Evolutionary conservation across 2,888 invertebrate genomes (phyloP), one percentile per base, ranked within the genome.

Genomic region (Eudasyphora cyanicolor): DNA sequence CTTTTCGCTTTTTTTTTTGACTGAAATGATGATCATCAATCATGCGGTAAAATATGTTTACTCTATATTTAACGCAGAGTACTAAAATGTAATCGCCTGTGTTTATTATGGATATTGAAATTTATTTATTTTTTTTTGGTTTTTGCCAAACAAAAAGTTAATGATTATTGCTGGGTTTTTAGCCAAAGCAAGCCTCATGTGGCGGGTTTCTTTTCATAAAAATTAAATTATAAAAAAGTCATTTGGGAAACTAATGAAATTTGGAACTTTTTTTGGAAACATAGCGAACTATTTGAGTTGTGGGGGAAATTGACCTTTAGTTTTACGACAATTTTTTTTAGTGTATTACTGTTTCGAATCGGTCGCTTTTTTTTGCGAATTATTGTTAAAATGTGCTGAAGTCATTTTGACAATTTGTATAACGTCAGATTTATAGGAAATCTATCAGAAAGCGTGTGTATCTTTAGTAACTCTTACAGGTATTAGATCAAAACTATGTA

Each of bases 1-100:
- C 38, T 76, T 64, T 57, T 12, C 5, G 14, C 1, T 24, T 67
- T 7, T 4, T 12, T 0, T 67, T 67, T 73, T 71, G 73, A 79
- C 76, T 67, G 38, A 73, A 76, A 45, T n/a, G 45, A n/a, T 1
- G 6, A 45, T 76, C 79, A 73, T 79, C 82, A 82, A 82, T 82
- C 82, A 76, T 67, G 24, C 38, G 49, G 24, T 35, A 21, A 75
- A 29, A 7, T 69, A 27, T 54, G 51, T 51, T 76, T 71, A 82
- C 57, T 79, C 71, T 38, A 71, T 21, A 51, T 45, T 45, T 51
- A 51, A 51, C 51, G 35, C 6, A 45, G n/a, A 45, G 45, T 45
- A 45, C 45, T 45, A n/a, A 45, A 45, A 45, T 14, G 45, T 45
- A 45, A 45, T 45, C 45, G 45, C n/a, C n/a, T n/a, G n/a, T n/a